Evolutionary conservation across 2,113 vertebrate genomes (phyloP), one percentile per base, ranked within the genome.

Genomic region (Petrocephalus microphthalmus): DNA sequence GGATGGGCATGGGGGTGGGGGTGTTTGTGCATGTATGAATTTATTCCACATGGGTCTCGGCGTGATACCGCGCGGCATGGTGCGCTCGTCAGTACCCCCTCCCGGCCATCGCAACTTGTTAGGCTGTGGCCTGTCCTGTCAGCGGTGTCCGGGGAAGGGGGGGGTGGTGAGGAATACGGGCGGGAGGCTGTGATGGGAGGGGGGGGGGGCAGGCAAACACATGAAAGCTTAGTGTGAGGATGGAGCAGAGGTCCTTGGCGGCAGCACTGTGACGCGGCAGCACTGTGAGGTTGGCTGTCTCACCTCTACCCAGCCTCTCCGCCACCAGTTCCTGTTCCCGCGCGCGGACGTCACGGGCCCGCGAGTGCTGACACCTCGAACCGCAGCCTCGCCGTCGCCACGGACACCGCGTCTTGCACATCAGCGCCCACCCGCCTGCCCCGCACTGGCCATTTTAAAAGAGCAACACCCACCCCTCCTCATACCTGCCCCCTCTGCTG

Each of bases 321-420:
- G 96, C 96, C 95, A 94, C 95, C 94, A 96, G 95, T 97, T 98
- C 97, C 98, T 96, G 98, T 98, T 97, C 95, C 95, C 91, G 94
- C 95, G 96, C 96, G 96, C 96, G 96, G 96, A 96, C 97, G 99
- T 99, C 98, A 98, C 97, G 97, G 97, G 97, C 96, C 96, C 96
- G 97, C 96, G 96, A 97, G 96, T 96, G 97, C 97, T 98, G 98
- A 99, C 98, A 99, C 97, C 98, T 99, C 98, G 98, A 98, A 98
- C 98, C 97, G 97, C 97, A 95, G 96, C 96, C 97, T 97, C 33
- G 97, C 97, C 98, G 97, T 97, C 96, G 97, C 97, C 98, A 97
- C 95, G 95, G 96, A 97, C 97, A 96, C 96, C 96, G 95, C 96
- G 95, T 96, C 97, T 97, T 98, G 97, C 97, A 98, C 98, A 97